These are phyloP conservation scores for Pavo muticus DNA, from an alignment of 2,113 vertebrate genomes.

Conservation along the genomic window DNA sequence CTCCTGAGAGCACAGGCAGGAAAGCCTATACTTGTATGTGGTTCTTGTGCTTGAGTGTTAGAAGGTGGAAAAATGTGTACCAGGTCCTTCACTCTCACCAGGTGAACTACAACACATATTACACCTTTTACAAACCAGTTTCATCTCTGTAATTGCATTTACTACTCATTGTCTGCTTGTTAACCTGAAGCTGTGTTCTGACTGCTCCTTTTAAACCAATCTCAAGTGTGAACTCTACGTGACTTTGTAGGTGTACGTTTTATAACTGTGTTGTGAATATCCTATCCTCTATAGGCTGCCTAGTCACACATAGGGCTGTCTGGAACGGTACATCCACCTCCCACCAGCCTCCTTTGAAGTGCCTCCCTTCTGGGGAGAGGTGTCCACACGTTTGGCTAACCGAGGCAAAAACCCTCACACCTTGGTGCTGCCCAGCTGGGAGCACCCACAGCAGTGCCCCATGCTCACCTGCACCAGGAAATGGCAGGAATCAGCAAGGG, in stretches of 20 bases:
- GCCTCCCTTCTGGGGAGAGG: background rate
- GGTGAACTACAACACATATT: background rate
- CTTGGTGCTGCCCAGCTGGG: accelerated
- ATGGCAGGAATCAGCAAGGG: accelerated
- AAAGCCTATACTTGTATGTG: background rate
- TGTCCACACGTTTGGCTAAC: background rate
- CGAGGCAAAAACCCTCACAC: accelerated
- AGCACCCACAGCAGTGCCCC: accelerated
- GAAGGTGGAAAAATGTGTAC: accelerated
- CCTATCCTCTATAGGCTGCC: too few species aligned
- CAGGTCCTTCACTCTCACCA: background rate
- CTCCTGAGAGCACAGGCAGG: background rate
- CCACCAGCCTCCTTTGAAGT: accelerated
- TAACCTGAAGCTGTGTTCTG: too few species aligned
- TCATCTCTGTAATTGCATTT: background rate
- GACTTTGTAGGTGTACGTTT: background rate
- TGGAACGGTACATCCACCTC: accelerated
- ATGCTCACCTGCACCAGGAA: accelerated
- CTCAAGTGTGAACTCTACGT: accelerated
- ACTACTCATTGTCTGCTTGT: background rate
- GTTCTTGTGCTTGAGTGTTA: background rate
- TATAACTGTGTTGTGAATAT: too few species aligned
- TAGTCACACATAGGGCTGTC: too few species aligned
- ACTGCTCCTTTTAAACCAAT: background rate
- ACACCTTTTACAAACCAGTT: background rate